Base-by-base conservation (phyloP, 2,797 vertebrate genomes). In the Echiichthys vipera region DNA sequence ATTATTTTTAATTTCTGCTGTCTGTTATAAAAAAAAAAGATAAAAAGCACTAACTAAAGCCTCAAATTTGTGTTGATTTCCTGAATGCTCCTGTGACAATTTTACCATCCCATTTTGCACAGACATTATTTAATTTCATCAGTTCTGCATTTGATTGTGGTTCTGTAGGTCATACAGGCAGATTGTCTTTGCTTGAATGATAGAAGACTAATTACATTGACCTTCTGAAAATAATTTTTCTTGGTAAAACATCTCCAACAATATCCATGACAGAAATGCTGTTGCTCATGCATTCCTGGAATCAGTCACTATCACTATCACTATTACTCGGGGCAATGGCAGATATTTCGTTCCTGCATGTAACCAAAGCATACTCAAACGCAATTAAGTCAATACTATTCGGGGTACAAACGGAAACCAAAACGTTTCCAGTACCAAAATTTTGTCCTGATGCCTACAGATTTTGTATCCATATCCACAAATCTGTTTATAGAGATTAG, bases 191-290 rank as follows among this genome's bases (percentile, higher is more conserved):
- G 7, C 34, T 65, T 47, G 20, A 42, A 46, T 74, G 56, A 58
- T 54, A 45, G 22, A 36, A 32, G 45, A 36, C 27, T 67, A 14
- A 59, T 75, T 50, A 56, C 20, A 11, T 5, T 42, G 55, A 64
- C 40, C 37, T 72, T 64, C 25, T 47, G 7, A 45, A 69, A 63
- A n/a, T n/a, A n/a, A n/a, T n/a, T n/a, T n/a, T n/a, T n/a, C n/a
- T n/a, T n/a, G n/a, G n/a, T n/a, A n/a, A n/a, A n/a, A n/a, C n/a
- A n/a, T n/a, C n/a, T 39, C 53, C 12, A 34, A 13, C 25, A 8
- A 18, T 27, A 18, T 57, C 22, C 13, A 53, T 13, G 12, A 42
- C n/a, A 37, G 22, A 53, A 55, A 17, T 13, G 17, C 29, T 71
- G 42, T 56, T 46, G 15, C 40, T 69, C 20, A 11, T 54, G 54